A percentile compares a stretch with the other conserved stretches of the same genome.
phyloP scores from a whole-genome alignment of 2,888 invertebrate genomes.

The Buathra laborator region DNA sequence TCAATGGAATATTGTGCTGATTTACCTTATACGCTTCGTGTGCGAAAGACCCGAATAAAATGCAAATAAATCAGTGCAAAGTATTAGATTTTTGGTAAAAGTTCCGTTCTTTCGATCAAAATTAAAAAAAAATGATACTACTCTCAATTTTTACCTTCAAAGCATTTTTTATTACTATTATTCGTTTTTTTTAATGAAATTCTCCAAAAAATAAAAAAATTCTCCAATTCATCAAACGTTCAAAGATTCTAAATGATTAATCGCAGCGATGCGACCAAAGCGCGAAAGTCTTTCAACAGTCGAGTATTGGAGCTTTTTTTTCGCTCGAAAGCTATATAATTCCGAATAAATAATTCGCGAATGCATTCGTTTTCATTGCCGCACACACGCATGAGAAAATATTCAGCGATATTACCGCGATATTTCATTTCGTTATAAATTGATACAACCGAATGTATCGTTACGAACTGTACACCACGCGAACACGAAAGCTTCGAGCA shows the following conservation, averaged over 20 bases:
- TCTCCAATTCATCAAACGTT: not conserved
- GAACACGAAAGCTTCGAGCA: not conserved
- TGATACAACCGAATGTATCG: constrained; percentile 5
- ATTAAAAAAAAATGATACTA: too few species aligned
- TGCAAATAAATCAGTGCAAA: too few species aligned
- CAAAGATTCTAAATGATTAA: too few species aligned
- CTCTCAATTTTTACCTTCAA: too few species aligned
- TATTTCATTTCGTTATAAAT: constrained; percentile 32
- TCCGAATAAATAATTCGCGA: constrained; percentile 17
- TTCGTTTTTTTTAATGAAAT: not conserved
- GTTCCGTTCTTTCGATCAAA: too few species aligned
- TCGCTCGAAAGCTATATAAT: not conserved
- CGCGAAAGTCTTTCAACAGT: not conserved
- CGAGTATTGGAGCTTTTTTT: not conserved
- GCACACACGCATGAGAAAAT: not conserved
- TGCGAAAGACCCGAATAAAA: not conserved
- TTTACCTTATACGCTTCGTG: not conserved
- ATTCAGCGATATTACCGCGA: not conserved
- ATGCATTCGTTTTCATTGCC: constrained; percentile 2
- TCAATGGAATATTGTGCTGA: not conserved
- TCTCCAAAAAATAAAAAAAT: not conserved
- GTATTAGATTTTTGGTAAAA: too few species aligned
- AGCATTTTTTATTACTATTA: too few species aligned
- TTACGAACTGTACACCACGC: constrained; percentile 18
- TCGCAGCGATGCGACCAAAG: not conserved